phyloP scores from a whole-genome alignment of 2,888 invertebrate genomes.

The Drosophila incognita region DNA sequence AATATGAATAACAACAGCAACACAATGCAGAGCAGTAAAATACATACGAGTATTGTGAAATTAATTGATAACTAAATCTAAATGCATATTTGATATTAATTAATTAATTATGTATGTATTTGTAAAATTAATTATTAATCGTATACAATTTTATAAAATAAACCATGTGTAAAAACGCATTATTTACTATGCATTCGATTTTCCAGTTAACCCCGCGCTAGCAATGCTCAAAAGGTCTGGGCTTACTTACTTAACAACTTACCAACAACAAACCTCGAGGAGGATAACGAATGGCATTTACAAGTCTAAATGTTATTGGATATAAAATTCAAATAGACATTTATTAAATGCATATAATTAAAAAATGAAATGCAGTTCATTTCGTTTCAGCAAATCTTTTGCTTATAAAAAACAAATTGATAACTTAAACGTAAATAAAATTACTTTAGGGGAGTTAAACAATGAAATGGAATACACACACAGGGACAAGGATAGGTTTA shows the following conservation, averaged over 20 bases:
- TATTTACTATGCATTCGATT: constrained; percentile 23
- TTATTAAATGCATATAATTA: constrained; percentile 55
- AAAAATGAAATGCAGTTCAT: constrained; percentile 45
- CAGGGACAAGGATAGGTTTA: constrained; percentile 15
- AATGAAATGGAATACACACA: constrained; percentile 35
- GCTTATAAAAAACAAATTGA: constrained; percentile 43
- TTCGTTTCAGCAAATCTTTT: constrained; percentile 20
- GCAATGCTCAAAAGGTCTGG: not conserved
- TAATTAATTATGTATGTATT: constrained; percentile 72
- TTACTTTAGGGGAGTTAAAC: constrained; percentile 52
- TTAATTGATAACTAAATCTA: constrained; percentile 71
- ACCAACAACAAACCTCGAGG: not conserved
- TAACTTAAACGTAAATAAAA: constrained; percentile 65
- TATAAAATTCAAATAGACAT: constrained; percentile 34
- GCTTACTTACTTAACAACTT: not conserved
- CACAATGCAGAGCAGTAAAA: constrained; percentile 59
- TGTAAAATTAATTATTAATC: constrained; percentile 83
- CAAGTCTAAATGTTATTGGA: constrained; percentile 2
- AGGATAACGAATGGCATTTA: not conserved
- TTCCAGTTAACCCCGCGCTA: not conserved
- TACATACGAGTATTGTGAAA: constrained; percentile 78
- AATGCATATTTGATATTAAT: constrained; percentile 83
- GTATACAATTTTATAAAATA: constrained; percentile 84
- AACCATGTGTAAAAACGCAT: constrained; percentile 67
- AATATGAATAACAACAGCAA: constrained; percentile 40